Percentiles rank a stretch among this genome's conserved stretches.
Evolutionary conservation across 2,113 vertebrate species (phyloP).

Genomic region (Cricetomys ansorgei): DNA sequence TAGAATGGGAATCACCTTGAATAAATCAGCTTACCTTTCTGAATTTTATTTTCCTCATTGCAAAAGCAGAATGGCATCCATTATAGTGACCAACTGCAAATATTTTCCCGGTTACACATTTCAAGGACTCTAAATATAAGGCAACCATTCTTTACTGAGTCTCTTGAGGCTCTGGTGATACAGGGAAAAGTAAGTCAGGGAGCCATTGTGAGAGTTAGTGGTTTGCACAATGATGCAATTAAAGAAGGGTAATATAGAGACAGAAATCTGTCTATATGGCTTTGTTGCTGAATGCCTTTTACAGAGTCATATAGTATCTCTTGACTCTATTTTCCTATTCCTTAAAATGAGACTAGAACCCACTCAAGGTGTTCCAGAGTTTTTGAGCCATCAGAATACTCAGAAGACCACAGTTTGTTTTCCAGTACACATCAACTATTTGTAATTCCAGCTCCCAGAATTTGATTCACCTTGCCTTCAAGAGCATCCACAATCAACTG

Average conservation of each 20-base stretch:
- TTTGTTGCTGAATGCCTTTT: not conserved
- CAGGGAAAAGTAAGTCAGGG: not conserved
- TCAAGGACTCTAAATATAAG: not conserved
- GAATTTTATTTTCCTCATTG: slow-evolving; percentile 30
- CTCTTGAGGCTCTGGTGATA: not conserved
- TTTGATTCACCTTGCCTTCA: not conserved
- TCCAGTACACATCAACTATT: not conserved
- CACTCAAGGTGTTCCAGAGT: not conserved
- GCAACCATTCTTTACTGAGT: not conserved
- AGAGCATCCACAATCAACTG: not conserved
- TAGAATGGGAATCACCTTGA: not conserved
- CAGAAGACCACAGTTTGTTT: not conserved
- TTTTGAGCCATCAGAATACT: not conserved
- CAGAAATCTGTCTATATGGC: not conserved
- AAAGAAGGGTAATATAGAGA: not conserved
- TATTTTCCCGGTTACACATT: not conserved
- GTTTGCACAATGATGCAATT: not conserved
- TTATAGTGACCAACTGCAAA: not conserved
- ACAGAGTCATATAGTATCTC: not conserved
- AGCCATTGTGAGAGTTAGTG: not conserved
- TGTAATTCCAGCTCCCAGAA: no score
- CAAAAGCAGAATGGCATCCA: not conserved
- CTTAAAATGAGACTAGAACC: not conserved
- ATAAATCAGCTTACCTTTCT: not conserved
- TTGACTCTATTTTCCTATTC: not conserved